Percentiles rank a stretch among this genome's conserved stretches.
Evolutionary conservation across 2,797 vertebrate genomes (phyloP).

Genomic region (Vipera latastei): DNA sequence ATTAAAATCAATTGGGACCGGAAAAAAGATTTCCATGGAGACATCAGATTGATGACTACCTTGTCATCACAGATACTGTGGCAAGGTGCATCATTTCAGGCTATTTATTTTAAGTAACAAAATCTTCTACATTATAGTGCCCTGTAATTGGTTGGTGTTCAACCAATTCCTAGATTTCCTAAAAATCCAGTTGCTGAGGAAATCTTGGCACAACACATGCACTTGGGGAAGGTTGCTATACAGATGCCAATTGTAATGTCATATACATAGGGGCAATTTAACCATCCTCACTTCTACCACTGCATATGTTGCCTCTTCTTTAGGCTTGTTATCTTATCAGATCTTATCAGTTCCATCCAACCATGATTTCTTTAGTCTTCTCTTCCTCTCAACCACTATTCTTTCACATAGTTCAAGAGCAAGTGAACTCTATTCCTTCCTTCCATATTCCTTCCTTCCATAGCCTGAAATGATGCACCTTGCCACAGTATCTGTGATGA

Average conservation of each 20-base stretch:
- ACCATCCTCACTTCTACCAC: neutral
- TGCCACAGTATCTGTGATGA: neutral
- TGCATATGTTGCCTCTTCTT: neutral
- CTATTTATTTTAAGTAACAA: neutral
- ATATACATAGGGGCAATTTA: neutral
- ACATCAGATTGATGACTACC: neutral
- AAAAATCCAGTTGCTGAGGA: neutral
- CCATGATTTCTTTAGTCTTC: neutral
- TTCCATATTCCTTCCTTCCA: too few relatives aligned
- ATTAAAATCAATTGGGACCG: neutral
- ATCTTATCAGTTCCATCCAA: neutral
- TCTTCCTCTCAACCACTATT: neutral
- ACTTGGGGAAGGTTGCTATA: neutral
- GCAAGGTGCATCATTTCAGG: neutral
- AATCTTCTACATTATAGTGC: neutral
- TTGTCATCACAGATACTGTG: neutral
- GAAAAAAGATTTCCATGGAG: neutral
- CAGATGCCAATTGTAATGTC: neutral
- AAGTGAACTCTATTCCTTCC: neutral
- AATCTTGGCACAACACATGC: neutral
- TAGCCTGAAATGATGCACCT: neutral
- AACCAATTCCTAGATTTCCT: neutral
- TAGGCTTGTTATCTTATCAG: neutral
- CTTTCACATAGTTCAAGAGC: neutral
- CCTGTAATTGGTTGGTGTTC: neutral